Evolutionary conservation across 2,797 vertebrate species (phyloP).

Genomic region (Leptoclinus maculatus): DNA sequence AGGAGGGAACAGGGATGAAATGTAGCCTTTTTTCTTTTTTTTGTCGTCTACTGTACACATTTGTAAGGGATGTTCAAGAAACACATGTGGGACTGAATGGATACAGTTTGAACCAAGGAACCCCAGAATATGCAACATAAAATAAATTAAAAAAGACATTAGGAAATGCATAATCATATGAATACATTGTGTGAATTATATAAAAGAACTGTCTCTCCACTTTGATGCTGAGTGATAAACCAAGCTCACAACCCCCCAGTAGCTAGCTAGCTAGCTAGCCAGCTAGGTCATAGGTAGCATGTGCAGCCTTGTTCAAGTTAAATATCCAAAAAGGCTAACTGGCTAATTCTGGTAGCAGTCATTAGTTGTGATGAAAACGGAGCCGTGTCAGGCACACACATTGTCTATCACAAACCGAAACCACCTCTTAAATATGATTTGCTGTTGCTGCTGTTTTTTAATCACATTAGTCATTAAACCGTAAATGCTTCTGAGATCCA

Average conservation of each 20-base stretch:
- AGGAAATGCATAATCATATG: neutral
- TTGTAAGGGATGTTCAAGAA: neutral
- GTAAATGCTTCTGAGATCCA: constrained; percentile 25
- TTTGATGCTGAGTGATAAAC: neutral
- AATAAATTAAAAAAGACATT: neutral
- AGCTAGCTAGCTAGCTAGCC: too few species aligned
- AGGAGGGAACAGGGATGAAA: constrained; percentile 10
- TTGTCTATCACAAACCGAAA: neutral
- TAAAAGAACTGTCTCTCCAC: neutral
- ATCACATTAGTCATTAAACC: constrained; percentile 34
- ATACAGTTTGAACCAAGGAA: neutral
- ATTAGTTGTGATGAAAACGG: too few species aligned
- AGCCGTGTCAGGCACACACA: constrained; percentile 6
- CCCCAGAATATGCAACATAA: neutral
- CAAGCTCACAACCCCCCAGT: too few species aligned
- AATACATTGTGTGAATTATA: neutral
- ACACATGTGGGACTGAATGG: neutral
- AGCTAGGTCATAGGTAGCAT: too few species aligned
- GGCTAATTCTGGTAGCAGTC: too few species aligned
- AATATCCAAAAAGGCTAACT: too few species aligned
- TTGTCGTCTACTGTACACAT: neutral
- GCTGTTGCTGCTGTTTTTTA: constrained; percentile 13
- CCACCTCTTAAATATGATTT: constrained; percentile 26
- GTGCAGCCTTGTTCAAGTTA: too few species aligned
- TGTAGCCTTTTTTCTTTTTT: neutral